A percentile compares a stretch with the other conserved stretches of the same genome.
Conservation (phyloP, 2,113 vertebrate species). For the Quiscalus mexicanus region DNA sequence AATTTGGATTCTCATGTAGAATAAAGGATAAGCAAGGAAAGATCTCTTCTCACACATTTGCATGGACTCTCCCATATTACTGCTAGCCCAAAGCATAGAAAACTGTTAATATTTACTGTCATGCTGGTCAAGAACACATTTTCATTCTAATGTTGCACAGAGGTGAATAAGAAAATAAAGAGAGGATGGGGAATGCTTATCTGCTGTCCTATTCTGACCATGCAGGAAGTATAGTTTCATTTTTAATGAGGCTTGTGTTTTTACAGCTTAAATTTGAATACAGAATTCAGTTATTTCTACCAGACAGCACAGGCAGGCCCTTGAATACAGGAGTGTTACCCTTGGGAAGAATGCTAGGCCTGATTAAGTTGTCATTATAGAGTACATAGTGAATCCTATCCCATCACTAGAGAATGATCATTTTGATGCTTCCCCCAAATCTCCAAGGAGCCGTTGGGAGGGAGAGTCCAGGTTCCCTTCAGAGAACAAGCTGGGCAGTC, state of each 20-base stretch:
- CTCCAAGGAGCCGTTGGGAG: neutral
- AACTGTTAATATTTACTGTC: neutral
- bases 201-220: neutral
- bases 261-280: neutral
- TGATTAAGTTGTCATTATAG: neutral
- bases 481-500: neutral
- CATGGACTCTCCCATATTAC: neutral
- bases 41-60: neutral
- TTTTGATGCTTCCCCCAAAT: neutral
- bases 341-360: neutral
- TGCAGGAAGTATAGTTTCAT: neutral
- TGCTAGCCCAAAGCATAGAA: neutral
- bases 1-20: neutral
- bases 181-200: neutral
- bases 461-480: neutral
- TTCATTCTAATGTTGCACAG: neutral
- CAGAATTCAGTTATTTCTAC: neutral
- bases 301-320: neutral
- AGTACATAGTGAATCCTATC: neutral
- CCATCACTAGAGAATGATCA: neutral
- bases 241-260: neutral
- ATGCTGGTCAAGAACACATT: neutral
- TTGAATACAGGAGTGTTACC: neutral
- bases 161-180: neutral
- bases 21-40: neutral